Conservation (phyloP, 2,113 vertebrate species). For the Scolopax mira region DNA sequence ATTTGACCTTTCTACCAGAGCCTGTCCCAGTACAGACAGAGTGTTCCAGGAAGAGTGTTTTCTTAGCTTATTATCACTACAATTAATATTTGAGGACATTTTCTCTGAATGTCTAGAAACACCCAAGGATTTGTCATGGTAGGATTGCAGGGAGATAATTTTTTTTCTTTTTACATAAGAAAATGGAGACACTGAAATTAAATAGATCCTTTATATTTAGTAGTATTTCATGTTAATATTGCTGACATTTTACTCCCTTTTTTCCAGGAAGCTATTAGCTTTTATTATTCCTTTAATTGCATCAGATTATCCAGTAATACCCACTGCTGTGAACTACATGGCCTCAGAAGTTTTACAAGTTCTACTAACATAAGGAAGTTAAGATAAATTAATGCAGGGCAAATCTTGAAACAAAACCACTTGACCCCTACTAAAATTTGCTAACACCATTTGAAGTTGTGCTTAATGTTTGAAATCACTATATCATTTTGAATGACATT, state of each 20-base stretch:
- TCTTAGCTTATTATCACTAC: not conserved
- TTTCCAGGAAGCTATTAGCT: not conserved
- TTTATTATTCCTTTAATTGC: not conserved
- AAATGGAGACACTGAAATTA: not conserved
- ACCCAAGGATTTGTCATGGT: not conserved
- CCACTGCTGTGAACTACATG: not conserved
- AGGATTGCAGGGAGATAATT: not conserved
- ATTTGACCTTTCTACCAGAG: not conserved
- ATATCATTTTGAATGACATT: not conserved
- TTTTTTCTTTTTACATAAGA: not conserved
- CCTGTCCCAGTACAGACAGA: not conserved
- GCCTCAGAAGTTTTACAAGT: not conserved
- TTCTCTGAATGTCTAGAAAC: not conserved
- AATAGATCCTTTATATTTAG: not conserved
- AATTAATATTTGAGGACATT: not conserved
- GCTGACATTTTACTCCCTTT: not conserved
- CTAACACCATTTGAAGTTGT: not conserved
- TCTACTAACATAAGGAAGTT: not conserved
- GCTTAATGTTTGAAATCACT: not conserved
- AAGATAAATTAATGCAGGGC: not conserved
- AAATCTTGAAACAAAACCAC: not conserved
- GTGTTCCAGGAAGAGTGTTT: not conserved
- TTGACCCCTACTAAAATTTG: slow-evolving; percentile 23
- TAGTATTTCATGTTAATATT: not conserved
- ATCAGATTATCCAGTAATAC: not conserved